Evolutionary conservation across 1,140 invertebrate genomes (phyloP).

Genomic region (Apis dorsata): DNA sequence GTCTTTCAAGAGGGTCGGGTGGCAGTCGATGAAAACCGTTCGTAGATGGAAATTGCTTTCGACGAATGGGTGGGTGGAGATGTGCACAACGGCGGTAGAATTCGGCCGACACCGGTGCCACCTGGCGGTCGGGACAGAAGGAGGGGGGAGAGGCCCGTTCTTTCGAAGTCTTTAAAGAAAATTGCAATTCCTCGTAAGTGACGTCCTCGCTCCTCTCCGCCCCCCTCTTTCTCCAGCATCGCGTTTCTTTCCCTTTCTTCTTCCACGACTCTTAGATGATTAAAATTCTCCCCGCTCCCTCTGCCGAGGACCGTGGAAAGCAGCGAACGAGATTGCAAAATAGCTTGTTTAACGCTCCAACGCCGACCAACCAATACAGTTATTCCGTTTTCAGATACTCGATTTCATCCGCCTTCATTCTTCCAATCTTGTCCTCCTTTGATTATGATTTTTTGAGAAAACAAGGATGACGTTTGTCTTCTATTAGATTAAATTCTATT

Average conservation of each 20-base stretch:
- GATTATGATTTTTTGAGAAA: no score
- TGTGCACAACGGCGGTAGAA: conserved; percentile 35
- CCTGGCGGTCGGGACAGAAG: no score
- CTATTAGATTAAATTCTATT: no score
- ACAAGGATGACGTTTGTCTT: no score
- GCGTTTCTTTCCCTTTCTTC: conserved; percentile 11
- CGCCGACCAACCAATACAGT: background rate
- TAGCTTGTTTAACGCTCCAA: conserved; percentile 30
- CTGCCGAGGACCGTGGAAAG: conserved; percentile 3
- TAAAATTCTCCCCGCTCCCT: conserved; percentile 30
- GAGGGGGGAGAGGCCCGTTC: background rate
- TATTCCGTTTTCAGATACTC: background rate
- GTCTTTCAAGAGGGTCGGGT: background rate
- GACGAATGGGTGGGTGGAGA: conserved; percentile 34
- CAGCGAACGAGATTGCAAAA: conserved; percentile 28
- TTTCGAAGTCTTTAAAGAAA: conserved; percentile 47
- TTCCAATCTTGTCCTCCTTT: no score
- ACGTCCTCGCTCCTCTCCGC: background rate
- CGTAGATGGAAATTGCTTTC: conserved; percentile 59
- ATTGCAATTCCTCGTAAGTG: conserved; percentile 59
- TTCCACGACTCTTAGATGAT: conserved; percentile 48
- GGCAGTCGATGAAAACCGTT: conserved; percentile 47
- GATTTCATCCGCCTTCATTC: background rate
- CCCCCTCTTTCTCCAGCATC: no score
- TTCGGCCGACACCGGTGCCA: conserved; percentile 12